phyloP scores from a whole-genome alignment of 2,113 vertebrate genomes.

The Centropus unirufus region DNA sequence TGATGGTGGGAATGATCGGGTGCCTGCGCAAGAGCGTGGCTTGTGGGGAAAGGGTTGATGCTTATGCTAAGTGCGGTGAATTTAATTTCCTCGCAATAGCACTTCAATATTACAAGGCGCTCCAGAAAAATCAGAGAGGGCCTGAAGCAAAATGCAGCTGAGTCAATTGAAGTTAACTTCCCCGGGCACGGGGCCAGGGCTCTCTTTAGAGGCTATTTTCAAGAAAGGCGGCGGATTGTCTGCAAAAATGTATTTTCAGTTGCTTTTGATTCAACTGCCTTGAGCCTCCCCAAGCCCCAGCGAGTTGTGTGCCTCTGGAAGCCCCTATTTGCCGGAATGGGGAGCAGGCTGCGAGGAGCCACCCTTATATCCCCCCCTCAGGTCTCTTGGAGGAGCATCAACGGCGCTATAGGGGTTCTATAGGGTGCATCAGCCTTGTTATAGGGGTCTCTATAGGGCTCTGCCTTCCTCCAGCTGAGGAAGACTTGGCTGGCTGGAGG shows the following conservation, averaged over 20 bases:
- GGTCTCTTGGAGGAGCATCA: background rate
- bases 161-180: conserved; percentile 60
- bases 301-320: background rate
- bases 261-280: background rate
- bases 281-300: background rate
- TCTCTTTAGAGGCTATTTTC: conserved; percentile 29
- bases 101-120: background rate
- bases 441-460: too few relatives aligned
- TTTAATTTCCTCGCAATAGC: background rate
- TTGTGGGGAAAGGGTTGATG: background rate
- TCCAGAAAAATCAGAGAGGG: conserved; percentile 41
- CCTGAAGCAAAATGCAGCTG: background rate
- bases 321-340: background rate
- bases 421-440: too few relatives aligned
- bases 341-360: background rate
- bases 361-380: background rate
- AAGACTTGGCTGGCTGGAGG: background rate
- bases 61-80: background rate
- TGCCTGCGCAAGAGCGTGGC: background rate
- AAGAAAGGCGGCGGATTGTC: background rate
- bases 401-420: too few relatives aligned
- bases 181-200: background rate
- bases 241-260: background rate
- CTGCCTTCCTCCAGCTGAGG: background rate
- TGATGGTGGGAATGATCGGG: background rate